Percentiles rank a stretch among this genome's conserved stretches.
phyloP scores from a whole-genome alignment of 2,888 invertebrate species.

The Drosophila colorata region DNA sequence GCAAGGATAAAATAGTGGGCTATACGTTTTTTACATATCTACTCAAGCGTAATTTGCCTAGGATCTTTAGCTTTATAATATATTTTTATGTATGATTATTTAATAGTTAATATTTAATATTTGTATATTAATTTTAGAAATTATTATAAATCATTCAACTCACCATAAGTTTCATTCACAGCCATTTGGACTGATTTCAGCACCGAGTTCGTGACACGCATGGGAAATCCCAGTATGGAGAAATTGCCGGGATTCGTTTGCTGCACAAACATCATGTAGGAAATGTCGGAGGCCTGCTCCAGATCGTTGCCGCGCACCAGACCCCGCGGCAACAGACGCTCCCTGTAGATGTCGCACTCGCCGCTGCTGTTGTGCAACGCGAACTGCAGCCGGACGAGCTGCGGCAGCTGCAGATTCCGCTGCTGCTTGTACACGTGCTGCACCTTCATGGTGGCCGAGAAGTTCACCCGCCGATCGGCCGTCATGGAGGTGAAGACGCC shows the following conservation, averaged over 20 bases:
- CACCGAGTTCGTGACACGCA: conserved; percentile 82
- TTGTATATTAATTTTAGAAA: too few relatives aligned
- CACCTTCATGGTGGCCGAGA: conserved; percentile 89
- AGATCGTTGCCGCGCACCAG: conserved; percentile 83
- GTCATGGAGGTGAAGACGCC: conserved; percentile 89
- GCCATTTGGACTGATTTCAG: conserved; percentile 83
- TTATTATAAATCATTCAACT: conserved; percentile 59
- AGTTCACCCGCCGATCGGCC: conserved; percentile 87
- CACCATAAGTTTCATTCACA: conserved; percentile 86
- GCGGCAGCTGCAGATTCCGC: conserved; percentile 83
- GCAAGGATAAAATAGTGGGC: too few relatives aligned
- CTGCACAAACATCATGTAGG: conserved; percentile 85
- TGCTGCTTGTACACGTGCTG: conserved; percentile 88
- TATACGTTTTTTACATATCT: too few relatives aligned
- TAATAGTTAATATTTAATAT: too few relatives aligned
- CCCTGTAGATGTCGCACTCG: conserved; percentile 85
- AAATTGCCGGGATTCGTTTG: conserved; percentile 85
- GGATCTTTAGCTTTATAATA: too few relatives aligned
- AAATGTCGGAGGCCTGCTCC: conserved; percentile 82
- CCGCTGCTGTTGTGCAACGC: conserved; percentile 82
- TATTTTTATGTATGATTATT: too few relatives aligned
- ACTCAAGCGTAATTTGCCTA: too few relatives aligned
- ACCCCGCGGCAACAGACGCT: conserved; percentile 83
- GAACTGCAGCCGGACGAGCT: conserved; percentile 84
- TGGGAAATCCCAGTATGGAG: conserved; percentile 85